These are phyloP conservation scores for Acanthurus tractus DNA, from an alignment of 2,797 vertebrate species.

Conservation along the genomic window DNA sequence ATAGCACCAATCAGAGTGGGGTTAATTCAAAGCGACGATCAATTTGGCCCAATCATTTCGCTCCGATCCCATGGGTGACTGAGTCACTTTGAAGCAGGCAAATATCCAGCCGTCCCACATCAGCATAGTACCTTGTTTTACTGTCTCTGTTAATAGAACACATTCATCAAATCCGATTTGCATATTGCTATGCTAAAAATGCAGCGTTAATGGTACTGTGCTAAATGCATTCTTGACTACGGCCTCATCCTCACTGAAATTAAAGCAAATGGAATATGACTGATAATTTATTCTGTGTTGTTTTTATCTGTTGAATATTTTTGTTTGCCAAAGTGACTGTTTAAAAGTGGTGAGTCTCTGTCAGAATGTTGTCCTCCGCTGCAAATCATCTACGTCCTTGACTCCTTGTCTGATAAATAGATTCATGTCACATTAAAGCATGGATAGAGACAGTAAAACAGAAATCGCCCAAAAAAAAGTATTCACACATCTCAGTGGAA, in stretches of 20 bases:
- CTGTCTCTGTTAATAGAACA: slow-evolving; percentile 65
- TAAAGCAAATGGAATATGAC: slow-evolving; percentile 48
- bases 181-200: slow-evolving; percentile 53
- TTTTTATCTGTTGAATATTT: slow-evolving; percentile 26
- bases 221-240: slow-evolving; percentile 42
- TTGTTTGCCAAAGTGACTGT: slow-evolving; percentile 17
- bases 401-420: neutral
- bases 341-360: neutral
- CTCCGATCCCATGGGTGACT: slow-evolving; percentile 68
- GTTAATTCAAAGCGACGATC: slow-evolving; percentile 77
- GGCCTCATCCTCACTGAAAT: slow-evolving; percentile 25
- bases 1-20: slow-evolving; percentile 76
- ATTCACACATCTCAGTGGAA: neutral
- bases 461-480: neutral
- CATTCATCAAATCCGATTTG: slow-evolving; percentile 74
- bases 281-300: slow-evolving; percentile 10
- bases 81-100: slow-evolving; percentile 62
- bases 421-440: slow-evolving; percentile 17
- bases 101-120: slow-evolving; percentile 64
- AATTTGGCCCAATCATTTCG: slow-evolving; percentile 78
- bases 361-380: slow-evolving; percentile 13
- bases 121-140: slow-evolving; percentile 70
- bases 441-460: neutral
- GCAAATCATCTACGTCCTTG: slow-evolving; percentile 23
- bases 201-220: slow-evolving; percentile 45